Conservation (phyloP, 2,797 vertebrate genomes). For the Pygocentrus nattereri region DNA sequence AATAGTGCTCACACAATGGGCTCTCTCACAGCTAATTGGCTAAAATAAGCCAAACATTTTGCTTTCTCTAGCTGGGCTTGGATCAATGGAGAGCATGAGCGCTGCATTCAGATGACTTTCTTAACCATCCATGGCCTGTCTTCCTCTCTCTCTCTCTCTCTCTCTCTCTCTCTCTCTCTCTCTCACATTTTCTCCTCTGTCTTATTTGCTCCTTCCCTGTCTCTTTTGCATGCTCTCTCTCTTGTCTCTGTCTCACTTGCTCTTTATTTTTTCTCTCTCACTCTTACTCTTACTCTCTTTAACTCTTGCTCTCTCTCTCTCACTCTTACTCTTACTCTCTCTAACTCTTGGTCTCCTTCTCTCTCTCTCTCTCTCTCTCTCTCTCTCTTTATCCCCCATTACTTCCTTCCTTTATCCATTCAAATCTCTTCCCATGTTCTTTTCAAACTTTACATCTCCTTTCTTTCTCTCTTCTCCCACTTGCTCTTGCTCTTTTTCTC, state of each 20-base stretch:
- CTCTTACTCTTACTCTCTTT: too few species aligned
- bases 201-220: conserved; percentile 54
- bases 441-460: conserved; percentile 60
- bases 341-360: conserved; percentile 14
- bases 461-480: conserved; percentile 49
- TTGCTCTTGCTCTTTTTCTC: conserved; percentile 28
- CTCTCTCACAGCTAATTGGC: conserved; percentile 93
- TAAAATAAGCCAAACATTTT: conserved; percentile 98
- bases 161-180: conserved; percentile 56
- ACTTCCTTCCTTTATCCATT: conserved; percentile 29
- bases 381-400: conserved; percentile 56
- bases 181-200: conserved; percentile 30
- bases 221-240: conserved; percentile 48
- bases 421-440: not conserved
- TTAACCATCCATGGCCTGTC: conserved; percentile 73
- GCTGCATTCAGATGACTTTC: conserved; percentile 90
- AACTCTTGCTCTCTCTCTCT: not conserved
- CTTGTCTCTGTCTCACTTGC: not conserved
- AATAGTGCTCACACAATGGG: conserved; percentile 89
- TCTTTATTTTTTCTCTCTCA: too few species aligned
- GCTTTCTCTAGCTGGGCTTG: conserved; percentile 84
- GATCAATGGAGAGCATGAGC: conserved; percentile 90
- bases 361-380: conserved; percentile 55
- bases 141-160: conserved; percentile 52
- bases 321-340: too few species aligned